Conservation (phyloP, 2,113 vertebrate species). For the Nibea albiflora region DNA sequence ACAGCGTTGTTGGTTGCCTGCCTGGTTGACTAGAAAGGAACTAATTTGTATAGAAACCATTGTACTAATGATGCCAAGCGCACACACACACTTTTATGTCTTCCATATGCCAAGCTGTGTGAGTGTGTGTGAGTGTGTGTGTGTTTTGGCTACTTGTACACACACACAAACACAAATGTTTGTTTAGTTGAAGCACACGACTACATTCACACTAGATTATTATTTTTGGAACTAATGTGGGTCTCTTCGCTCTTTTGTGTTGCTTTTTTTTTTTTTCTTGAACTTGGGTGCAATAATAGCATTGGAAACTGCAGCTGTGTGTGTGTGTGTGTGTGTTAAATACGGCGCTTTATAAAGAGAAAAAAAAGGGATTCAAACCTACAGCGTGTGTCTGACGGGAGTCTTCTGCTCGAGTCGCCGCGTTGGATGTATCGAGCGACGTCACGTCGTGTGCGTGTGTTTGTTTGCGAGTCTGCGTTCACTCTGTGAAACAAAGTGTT, state of each 20-base stretch:
- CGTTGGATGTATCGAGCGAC: conserved; percentile 2
- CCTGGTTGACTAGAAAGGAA: conserved; percentile 11
- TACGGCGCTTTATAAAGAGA: conserved; percentile 26
- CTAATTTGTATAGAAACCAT: conserved; percentile 32
- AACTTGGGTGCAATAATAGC: conserved; percentile 77
- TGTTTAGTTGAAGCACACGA: conserved; percentile 39
- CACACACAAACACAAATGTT: not conserved
- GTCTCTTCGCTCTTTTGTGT: conserved; percentile 19
- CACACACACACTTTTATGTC: conserved; percentile 36
- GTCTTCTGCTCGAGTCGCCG: not conserved
- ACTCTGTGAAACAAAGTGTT: not conserved
- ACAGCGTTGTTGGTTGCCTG: not conserved
- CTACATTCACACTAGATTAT: conserved; percentile 30
- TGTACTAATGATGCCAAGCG: conserved; percentile 36
- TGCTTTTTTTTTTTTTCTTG: conserved; percentile 8
- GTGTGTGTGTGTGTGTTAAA: conserved; percentile 3
- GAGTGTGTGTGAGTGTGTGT: conserved; percentile 10
- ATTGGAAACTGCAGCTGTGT: conserved; percentile 39
- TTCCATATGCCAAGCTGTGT: conserved; percentile 48
- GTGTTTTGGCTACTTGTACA: not conserved
- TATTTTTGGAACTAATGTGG: conserved; percentile 30
- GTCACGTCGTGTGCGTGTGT: not conserved
- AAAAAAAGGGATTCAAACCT: conserved; percentile 57
- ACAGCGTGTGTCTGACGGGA: conserved; percentile 6
- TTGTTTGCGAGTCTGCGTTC: not conserved